phyloP scores from a whole-genome alignment of 2,113 vertebrate genomes.

The Leptobrachium leishanense region DNA sequence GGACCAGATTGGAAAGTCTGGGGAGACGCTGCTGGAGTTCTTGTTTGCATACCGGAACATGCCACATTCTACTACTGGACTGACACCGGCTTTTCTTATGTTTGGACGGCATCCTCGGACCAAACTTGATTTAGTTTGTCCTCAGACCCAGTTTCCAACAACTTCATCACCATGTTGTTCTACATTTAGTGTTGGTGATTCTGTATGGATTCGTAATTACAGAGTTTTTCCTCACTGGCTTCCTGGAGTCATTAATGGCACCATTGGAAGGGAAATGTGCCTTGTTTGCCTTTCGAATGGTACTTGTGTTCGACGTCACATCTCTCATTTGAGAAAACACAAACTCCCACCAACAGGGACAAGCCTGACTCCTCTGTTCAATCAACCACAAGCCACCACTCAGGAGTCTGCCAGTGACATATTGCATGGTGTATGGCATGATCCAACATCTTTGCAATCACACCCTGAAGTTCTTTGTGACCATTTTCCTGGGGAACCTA shows the following conservation, averaged over 20 bases:
- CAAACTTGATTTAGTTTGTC: neutral
- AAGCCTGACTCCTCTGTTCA: no score
- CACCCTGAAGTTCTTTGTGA: no score
- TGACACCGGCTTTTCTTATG: no score
- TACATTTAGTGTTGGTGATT: neutral
- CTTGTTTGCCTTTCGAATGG: neutral
- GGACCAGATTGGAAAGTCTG: neutral
- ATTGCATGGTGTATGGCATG: no score
- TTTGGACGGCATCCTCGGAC: neutral
- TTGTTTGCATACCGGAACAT: neutral
- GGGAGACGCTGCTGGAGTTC: neutral
- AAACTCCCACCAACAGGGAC: no score
- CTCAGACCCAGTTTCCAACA: neutral
- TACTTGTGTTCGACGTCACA: no score
- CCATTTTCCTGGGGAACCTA: no score
- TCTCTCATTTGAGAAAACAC: no score
- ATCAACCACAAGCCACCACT: no score
- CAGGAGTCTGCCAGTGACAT: no score
- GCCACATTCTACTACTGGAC: neutral
- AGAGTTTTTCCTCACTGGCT: neutral
- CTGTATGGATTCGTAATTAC: neutral
- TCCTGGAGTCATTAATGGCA: neutral
- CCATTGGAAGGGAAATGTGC: no score
- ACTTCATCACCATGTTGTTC: neutral
- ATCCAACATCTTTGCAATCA: no score